Conservation (phyloP, 2,797 vertebrate species). For the Siniperca undulata region DNA sequence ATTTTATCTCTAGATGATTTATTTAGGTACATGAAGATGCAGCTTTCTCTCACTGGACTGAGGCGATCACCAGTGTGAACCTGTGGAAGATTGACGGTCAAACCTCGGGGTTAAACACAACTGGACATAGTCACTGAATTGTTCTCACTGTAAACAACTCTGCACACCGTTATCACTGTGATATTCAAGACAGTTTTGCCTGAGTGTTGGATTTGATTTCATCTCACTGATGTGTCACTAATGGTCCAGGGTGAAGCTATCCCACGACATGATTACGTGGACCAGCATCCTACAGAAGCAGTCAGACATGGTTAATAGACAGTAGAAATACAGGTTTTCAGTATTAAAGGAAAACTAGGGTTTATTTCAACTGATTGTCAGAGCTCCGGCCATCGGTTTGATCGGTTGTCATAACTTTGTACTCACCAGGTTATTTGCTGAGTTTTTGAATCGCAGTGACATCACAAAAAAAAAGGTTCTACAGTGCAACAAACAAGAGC, state of each 20-base stretch:
- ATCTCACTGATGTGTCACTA: conserved; percentile 57
- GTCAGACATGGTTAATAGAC: conserved; percentile 18
- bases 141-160: conserved; percentile 49
- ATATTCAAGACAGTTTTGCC: conserved; percentile 46
- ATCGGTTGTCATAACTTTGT: neutral
- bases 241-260: conserved; percentile 53
- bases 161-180: conserved; percentile 79
- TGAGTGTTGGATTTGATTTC: conserved; percentile 47
- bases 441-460: neutral
- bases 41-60: conserved; percentile 36
- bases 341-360: neutral
- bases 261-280: neutral
- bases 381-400: neutral
- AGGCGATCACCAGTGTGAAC: conserved; percentile 34
- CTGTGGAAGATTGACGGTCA: conserved; percentile 38
- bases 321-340: neutral
- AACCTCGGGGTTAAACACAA: conserved; percentile 24
- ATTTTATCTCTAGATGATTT: conserved; percentile 68
- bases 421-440: neutral
- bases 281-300: conserved; percentile 32
- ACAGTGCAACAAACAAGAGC: neutral
- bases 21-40: conserved; percentile 68
- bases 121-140: conserved; percentile 30
- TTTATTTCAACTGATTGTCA: neutral
- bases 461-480: neutral